Base-by-base conservation (phyloP, 2,113 vertebrate genomes). In the Odocoileus hemionus region DNA sequence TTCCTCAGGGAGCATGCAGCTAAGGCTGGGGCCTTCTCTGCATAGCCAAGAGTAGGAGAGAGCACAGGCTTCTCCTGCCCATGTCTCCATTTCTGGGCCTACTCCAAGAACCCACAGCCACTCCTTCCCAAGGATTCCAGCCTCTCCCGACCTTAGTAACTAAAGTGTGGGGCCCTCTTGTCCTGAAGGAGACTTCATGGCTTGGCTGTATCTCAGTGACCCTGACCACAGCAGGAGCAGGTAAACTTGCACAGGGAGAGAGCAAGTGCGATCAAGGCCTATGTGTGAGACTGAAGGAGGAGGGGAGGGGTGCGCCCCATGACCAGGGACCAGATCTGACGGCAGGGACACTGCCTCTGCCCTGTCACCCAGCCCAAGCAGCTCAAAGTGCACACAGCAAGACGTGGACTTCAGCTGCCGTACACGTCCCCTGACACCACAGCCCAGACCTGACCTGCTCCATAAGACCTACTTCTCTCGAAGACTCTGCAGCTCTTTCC, bases 401-500 rank as follows among this genome's bases (percentile, higher is more conserved):
- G 25, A 52, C 21, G 30, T 8, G 15, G 12, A 33, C 55, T 33
- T 61, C n/a, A 7, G 50, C 58, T 21, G 13, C 64, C 21, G 1
- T 36, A 21, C 21, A 26, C 36, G 17, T 17, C 58, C 76, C 57
- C 74, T 25, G 55, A 26, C 54, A 25, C 45, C 17, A 1, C 0
- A 21, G 45, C 57, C 76, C 6, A 28, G 57, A 12, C 13, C n/a
- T 78, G 11, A 21, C 36, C 82, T 43, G 3, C 3, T 0, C 54
- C 26, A 2, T 14, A 9, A 47, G 58, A 96, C 95, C 70, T 96
- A 99, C 99, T 99, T 99, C 98, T 99, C 99, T 97, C 99, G 99
- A 55, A 99, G 99, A 79, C 98, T 99, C 98, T 99, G 99, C 60
- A 99, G 98, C 91, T 99, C 99, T 92, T 97, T 99, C 98, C 99